A percentile compares a stretch with the other conserved stretches of the same genome.
Conservation (phyloP, 2,797 vertebrate species). For the Pitangus sulphuratus region DNA sequence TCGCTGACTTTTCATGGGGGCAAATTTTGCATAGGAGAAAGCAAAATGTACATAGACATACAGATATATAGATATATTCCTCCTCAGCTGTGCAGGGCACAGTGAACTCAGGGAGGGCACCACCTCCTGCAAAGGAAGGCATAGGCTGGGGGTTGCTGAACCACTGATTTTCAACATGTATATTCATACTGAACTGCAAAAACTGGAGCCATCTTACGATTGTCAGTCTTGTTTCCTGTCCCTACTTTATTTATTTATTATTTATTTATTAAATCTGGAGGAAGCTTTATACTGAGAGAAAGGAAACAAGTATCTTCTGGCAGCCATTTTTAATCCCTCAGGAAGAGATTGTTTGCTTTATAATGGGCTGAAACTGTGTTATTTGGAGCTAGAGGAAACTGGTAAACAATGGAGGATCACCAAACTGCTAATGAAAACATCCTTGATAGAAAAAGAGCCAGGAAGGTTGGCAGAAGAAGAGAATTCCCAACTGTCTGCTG, state of each 20-base stretch:
- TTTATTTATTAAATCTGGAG: background rate
- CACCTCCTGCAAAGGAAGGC: background rate
- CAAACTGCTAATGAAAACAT: conserved; percentile 25
- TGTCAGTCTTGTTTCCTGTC: background rate
- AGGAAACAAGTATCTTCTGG: background rate
- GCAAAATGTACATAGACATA: background rate
- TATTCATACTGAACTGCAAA: background rate
- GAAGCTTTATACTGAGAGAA: background rate
- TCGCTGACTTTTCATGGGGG: background rate
- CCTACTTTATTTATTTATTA: background rate
- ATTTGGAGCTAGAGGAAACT: conserved; percentile 29
- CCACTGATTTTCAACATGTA: background rate
- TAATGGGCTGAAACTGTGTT: conserved; percentile 62
- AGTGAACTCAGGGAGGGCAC: fast-evolving
- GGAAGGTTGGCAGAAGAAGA: background rate
- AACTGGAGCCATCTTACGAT: background rate
- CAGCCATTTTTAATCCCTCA: background rate
- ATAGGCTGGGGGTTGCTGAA: background rate
- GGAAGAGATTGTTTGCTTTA: background rate
- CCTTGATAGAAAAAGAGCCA: background rate
- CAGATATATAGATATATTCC: background rate
- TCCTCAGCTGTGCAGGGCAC: background rate
- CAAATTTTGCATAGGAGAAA: background rate
- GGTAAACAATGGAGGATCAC: conserved; percentile 10
- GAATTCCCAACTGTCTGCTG: background rate